A percentile compares a stretch with the other conserved stretches of the same genome.
Conservation (phyloP, 2,797 vertebrate species). For the Urophycis tenuis region DNA sequence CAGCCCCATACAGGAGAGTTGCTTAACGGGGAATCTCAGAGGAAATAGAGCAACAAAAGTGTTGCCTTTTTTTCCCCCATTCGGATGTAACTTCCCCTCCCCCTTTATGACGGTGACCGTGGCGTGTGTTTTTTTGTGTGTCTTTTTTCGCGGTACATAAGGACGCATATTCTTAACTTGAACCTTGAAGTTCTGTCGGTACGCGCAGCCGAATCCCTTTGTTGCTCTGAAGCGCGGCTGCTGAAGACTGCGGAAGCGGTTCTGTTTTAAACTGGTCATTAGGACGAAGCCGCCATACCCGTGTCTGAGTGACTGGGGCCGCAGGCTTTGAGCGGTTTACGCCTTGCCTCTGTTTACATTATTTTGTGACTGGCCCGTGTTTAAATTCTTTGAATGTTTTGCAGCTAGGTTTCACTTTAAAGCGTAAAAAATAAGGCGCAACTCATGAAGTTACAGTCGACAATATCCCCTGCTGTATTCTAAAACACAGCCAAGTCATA, state of each 20-base stretch:
- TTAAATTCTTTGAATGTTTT: not conserved
- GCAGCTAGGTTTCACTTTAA: not conserved
- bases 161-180: constrained; percentile 22
- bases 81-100: constrained; percentile 60
- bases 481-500: not conserved
- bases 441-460: not conserved
- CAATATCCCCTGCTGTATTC: not conserved
- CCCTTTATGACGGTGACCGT: constrained; percentile 66
- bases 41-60: constrained; percentile 68
- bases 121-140: constrained; percentile 5
- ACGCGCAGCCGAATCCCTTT: not conserved
- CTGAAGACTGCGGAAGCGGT: not conserved
- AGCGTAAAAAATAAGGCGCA: not conserved
- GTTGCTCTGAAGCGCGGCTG: not conserved
- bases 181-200: constrained; percentile 24
- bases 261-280: not conserved
- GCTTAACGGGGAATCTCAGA: constrained; percentile 63
- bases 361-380: not conserved
- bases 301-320: not conserved
- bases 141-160: constrained; percentile 34
- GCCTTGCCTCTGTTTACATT: not conserved
- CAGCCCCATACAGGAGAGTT: constrained; percentile 64
- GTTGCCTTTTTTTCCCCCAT: constrained; percentile 69
- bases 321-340: not conserved
- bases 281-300: not conserved